phyloP scores from a whole-genome alignment of 2,113 vertebrate species.

The Myotis davidii region DNA sequence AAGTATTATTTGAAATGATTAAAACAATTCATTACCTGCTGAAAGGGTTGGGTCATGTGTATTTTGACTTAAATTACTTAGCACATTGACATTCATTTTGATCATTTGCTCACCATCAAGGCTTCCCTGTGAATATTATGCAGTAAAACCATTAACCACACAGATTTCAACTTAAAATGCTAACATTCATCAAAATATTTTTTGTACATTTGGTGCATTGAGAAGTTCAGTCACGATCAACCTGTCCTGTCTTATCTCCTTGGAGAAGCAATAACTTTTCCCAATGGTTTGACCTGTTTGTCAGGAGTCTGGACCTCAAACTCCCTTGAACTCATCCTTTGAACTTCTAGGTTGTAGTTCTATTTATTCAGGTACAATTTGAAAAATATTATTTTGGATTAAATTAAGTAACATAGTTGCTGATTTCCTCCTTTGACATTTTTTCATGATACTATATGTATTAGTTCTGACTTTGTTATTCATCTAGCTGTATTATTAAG shows the following conservation, averaged over 20 bases:
- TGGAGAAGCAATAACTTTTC: conserved; percentile 41
- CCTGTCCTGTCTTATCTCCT: not conserved
- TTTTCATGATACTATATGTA: not conserved
- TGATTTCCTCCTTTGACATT: not conserved
- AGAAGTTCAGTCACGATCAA: conserved; percentile 3
- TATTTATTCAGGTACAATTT: conserved; percentile 11
- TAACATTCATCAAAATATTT: conserved; percentile 44
- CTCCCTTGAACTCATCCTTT: not conserved
- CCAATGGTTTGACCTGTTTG: not conserved
- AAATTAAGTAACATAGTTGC: not conserved
- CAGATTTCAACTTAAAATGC: conserved; percentile 51
- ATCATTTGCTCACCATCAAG: conserved; percentile 51
- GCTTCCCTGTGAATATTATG: conserved; percentile 40
- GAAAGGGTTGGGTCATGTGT: conserved; percentile 59
- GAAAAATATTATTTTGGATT: conserved; percentile 13
- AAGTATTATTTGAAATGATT: conserved; percentile 71
- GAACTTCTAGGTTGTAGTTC: conserved; percentile 42
- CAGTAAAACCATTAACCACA: conserved; percentile 41
- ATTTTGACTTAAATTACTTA: conserved; percentile 73
- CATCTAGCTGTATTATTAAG: not conserved
- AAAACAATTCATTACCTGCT: conserved; percentile 62
- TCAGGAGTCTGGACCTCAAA: not conserved
- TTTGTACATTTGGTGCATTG: conserved; percentile 6
- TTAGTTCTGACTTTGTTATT: conserved; percentile 42
- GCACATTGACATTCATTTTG: conserved; percentile 57